Evolutionary conservation across 2,113 vertebrate species (phyloP).

Genomic region (Apaloderma vittatum): DNA sequence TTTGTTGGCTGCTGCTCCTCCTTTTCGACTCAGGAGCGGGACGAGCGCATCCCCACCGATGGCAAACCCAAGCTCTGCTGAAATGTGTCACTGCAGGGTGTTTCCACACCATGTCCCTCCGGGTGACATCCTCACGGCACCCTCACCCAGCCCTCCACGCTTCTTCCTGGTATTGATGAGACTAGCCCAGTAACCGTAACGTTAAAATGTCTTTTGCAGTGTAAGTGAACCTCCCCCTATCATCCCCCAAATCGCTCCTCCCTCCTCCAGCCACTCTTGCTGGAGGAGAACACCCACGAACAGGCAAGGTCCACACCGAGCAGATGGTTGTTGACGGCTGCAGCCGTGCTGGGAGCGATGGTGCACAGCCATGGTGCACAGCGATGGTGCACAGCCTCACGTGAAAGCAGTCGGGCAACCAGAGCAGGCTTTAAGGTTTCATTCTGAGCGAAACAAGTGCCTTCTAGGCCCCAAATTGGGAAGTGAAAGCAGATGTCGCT

Average conservation of each 20-base stretch:
- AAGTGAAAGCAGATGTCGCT: slow-evolving; percentile 41
- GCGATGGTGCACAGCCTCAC: not conserved
- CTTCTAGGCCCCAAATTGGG: slow-evolving; percentile 23
- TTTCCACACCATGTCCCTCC: fast-evolving
- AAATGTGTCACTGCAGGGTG: fast-evolving
- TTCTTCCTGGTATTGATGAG: not conserved
- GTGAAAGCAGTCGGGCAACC: not conserved
- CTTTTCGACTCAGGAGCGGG: not conserved
- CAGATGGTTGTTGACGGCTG: fast-evolving
- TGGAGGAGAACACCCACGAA: fast-evolving
- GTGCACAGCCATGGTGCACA: no score
- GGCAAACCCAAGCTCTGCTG: not conserved
- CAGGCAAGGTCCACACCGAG: not conserved
- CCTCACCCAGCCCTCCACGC: not conserved
- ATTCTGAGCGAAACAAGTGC: not conserved
- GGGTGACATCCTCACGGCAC: not conserved
- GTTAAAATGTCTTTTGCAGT: not conserved
- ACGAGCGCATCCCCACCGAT: fast-evolving
- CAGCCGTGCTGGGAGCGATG: not conserved
- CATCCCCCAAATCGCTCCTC: fast-evolving
- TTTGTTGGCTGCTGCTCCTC: not conserved
- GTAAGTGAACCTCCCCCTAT: not conserved
- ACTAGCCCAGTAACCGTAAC: not conserved
- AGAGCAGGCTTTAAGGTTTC: slow-evolving; percentile 21
- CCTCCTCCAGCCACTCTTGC: not conserved